Evolutionary conservation across 35 echinoderm and acorn worm species (phyloP), one percentile per base, ranked within the genome.

Genomic region (Apostichopus japonicus): DNA sequence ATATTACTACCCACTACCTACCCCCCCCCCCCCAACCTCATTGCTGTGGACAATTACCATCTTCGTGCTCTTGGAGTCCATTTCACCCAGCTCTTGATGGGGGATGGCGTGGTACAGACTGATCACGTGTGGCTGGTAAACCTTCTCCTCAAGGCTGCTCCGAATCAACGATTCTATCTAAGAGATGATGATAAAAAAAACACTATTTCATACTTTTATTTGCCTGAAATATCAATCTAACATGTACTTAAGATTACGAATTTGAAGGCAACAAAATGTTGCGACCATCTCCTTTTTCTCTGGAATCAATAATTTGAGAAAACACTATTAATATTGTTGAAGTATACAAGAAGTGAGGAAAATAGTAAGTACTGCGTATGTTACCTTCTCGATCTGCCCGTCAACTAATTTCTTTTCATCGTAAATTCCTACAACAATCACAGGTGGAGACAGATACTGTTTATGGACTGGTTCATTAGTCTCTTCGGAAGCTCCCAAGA

Each of bases 81-180:
- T 72, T 19, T 89, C 61, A 16, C 67, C 53, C n/a, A n/a, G n/a
- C 9, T 51, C 67, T 63, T 89, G 86, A 72, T 89, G 86, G 0
- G 86, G 86, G 59, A 89, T 72, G 6, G 62, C 63, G n/a, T 89
- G 86, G 63, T 89, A 89, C 19, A 89, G 22, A 27, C 86, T 89
- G 19, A 89, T 72, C 10, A 89, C 21, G 54, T 89, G 86, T 14
- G 86, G 61, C 17, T 89, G 86, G 86, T 89, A 89, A 16, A 89
- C 63, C 27, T 89, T 89, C 24, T 73, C 86, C 67, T 73, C 86
- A n/a, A 89, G 62, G 15, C 86, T 89, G 23, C 63, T 56, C 25
- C 86, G 57, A 53, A 89, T 89, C 14, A 89, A 54, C 11, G 59
- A 15, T 54, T 89, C 86, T 27, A 72, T 89, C 86, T 89, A 24